A percentile compares a stretch with the other conserved stretches of the same genome.
These are phyloP conservation scores for Lathamus discolor DNA, from an alignment of 2,113 vertebrate species.

Conservation along the genomic window DNA sequence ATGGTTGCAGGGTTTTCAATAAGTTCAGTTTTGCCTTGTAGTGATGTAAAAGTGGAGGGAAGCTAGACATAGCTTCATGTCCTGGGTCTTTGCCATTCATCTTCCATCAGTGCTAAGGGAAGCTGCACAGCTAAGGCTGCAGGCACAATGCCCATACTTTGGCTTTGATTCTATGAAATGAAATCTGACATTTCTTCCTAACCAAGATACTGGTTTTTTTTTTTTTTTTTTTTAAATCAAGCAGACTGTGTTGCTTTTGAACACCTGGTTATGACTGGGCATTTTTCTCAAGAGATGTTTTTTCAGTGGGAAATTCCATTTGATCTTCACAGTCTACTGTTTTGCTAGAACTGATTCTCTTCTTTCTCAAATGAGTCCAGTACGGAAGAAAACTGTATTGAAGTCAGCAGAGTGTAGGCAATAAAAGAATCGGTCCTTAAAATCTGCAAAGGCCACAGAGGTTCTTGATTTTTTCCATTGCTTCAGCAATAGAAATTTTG, in stretches of 20 bases:
- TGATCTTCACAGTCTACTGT: background rate
- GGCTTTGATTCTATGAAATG: accelerated
- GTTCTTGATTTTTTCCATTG: background rate
- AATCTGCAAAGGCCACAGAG: background rate
- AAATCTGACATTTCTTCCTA: background rate
- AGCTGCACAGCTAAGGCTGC: background rate
- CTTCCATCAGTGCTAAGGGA: background rate
- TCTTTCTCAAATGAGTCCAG: background rate
- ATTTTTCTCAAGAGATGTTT: background rate
- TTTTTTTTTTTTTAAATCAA: background rate
- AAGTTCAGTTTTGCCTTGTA: background rate
- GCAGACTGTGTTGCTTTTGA: background rate
- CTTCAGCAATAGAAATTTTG: background rate
- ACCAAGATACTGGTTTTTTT: accelerated
- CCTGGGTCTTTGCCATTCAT: background rate
- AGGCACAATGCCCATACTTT: background rate
- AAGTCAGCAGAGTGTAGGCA: background rate
- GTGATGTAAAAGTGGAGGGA: background rate
- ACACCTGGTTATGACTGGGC: background rate
- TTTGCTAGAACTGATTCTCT: background rate
- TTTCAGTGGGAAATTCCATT: background rate
- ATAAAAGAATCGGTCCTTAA: background rate
- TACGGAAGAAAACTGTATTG: background rate
- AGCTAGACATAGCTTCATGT: background rate
- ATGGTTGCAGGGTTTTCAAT: background rate